Percentiles rank a stretch among this genome's conserved stretches.
These are phyloP conservation scores for Melipona quadrifasciata DNA, from an alignment of 1,140 invertebrate genomes.

Conservation along the genomic window DNA sequence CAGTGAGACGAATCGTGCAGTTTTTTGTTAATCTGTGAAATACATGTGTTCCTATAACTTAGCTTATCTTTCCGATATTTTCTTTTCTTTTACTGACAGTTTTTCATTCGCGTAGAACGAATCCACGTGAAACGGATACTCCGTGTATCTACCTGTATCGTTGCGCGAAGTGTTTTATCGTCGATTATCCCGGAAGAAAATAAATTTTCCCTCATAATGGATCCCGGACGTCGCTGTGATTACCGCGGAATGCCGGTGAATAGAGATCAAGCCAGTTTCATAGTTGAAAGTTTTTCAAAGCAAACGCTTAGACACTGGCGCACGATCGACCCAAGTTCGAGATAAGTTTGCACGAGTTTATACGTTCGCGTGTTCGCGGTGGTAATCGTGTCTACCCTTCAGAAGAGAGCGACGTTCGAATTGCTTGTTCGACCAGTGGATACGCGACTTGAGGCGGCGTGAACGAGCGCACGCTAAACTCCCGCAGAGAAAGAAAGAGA, in stretches of 20 bases:
- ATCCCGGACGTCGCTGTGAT: too few species aligned
- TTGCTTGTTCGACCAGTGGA: background rate
- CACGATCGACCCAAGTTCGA: background rate
- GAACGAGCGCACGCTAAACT: conserved; percentile 24
- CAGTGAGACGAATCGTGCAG: too few species aligned
- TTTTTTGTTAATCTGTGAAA: too few species aligned
- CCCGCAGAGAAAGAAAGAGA: background rate
- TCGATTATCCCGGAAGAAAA: too few species aligned
- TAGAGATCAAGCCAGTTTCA: background rate
- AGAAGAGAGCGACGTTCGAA: background rate
- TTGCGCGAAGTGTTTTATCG: background rate
- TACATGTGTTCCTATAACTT: too few species aligned
- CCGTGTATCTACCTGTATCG: background rate
- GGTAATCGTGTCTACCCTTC: background rate
- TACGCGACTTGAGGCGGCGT: background rate
- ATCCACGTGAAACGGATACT: too few species aligned
- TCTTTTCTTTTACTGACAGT: too few species aligned
- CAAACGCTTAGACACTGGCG: background rate
- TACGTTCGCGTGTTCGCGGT: background rate
- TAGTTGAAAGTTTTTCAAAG: background rate
- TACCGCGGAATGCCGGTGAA: background rate
- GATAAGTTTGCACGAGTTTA: background rate
- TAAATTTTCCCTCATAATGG: background rate
- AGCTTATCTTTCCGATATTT: too few species aligned
- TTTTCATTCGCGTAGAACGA: too few species aligned